Conservation (phyloP, 1,140 invertebrate genomes). For the Grapholita molesta region DNA sequence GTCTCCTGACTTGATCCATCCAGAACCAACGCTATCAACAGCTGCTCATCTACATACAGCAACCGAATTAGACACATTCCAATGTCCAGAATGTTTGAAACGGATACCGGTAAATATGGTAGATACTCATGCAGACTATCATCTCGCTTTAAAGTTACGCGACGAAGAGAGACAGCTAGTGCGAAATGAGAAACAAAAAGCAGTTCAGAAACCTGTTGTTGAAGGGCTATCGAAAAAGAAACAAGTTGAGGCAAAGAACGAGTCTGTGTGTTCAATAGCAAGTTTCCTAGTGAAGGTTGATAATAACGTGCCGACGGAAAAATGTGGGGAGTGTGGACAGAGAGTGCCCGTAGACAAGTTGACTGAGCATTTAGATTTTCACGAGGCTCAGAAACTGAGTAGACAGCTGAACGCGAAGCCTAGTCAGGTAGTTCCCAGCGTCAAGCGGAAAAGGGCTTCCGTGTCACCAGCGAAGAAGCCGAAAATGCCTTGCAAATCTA, state of each 20-base stretch:
- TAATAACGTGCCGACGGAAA: slow-evolving; percentile 54
- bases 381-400: slow-evolving; percentile 83
- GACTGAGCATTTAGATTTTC: slow-evolving; percentile 84
- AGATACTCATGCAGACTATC: slow-evolving; percentile 80
- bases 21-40: not conserved
- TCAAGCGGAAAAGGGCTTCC: slow-evolving; percentile 59
- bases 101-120: slow-evolving; percentile 63
- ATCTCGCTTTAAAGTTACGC: slow-evolving; percentile 79
- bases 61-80: slow-evolving; percentile 39
- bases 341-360: slow-evolving; percentile 79
- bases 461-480: slow-evolving; percentile 52
- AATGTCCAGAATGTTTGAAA: slow-evolving; percentile 78
- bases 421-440: slow-evolving; percentile 22
- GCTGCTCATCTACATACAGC: slow-evolving; percentile 24
- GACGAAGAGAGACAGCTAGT: slow-evolving; percentile 70
- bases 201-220: slow-evolving; percentile 25
- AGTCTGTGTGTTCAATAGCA: slow-evolving; percentile 43
- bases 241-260: slow-evolving; percentile 30
- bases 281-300: slow-evolving; percentile 62
- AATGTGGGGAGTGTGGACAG: slow-evolving; percentile 82
- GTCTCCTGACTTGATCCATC: not conserved
- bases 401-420: slow-evolving; percentile 56
- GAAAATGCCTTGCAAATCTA: slow-evolving; percentile 62
- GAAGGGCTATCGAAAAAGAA: slow-evolving; percentile 32
- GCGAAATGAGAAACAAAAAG: slow-evolving; percentile 44